Evolutionary conservation across 2,888 invertebrate species (phyloP).

Genomic region (Folsomia candida): DNA sequence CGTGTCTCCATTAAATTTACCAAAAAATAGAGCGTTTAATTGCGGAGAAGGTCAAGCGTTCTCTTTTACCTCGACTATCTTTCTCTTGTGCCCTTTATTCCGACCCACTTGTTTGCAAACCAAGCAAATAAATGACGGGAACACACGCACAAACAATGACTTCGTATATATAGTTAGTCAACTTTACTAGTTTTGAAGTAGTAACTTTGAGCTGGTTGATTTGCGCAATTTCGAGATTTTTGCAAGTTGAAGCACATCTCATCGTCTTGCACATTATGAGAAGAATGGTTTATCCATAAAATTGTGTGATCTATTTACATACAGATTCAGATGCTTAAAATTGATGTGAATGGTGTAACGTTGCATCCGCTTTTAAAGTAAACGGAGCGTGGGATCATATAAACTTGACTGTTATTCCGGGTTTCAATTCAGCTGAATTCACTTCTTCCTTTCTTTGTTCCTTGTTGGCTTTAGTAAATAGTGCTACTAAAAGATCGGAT

Average conservation of each 20-base stretch:
- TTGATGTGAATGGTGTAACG: background rate
- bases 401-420: too few species aligned
- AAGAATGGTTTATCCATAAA: background rate
- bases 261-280: background rate
- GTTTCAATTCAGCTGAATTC: too few species aligned
- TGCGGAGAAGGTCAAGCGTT: background rate
- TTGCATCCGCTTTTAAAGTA: too few species aligned
- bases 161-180: too few species aligned
- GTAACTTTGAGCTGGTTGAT: background rate
- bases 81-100: background rate
- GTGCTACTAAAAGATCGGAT: background rate
- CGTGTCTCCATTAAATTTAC: background rate
- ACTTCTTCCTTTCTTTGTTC: too few species aligned
- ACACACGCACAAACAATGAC: background rate
- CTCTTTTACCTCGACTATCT: background rate
- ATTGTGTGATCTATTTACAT: too few species aligned
- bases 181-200: too few species aligned
- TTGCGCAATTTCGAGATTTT: background rate
- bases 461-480: too few species aligned
- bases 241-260: background rate
- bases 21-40: background rate
- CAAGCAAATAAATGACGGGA: background rate
- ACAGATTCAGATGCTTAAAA: too few species aligned
- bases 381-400: too few species aligned
- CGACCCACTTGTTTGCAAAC: background rate